These are phyloP conservation scores for Sapayoa aenigma DNA, from an alignment of 2,113 vertebrate genomes.

Conservation along the genomic window DNA sequence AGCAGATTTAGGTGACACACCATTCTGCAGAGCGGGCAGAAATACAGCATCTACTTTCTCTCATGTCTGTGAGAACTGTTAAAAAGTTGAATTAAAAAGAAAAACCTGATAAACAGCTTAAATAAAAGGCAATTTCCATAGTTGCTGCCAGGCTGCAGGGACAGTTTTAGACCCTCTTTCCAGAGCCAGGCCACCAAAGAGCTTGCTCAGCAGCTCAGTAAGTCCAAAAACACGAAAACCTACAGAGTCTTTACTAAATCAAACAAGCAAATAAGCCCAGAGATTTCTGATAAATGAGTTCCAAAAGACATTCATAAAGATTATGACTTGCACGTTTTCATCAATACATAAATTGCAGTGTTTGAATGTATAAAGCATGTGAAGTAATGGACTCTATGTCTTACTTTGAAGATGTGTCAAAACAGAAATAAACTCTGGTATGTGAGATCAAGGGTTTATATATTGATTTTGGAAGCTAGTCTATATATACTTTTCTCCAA, in stretches of 20 bases:
- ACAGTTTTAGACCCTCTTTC: not conserved
- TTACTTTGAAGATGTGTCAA: slow-evolving; percentile 24
- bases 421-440: slow-evolving; percentile 10
- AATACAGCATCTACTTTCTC: not conserved
- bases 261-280: not conserved
- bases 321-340: not conserved
- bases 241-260: not conserved
- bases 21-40: not conserved
- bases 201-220: not conserved
- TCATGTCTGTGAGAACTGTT: not conserved
- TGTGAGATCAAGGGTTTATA: not conserved
- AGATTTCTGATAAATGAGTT: not conserved
- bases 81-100: not conserved
- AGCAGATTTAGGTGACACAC: not conserved
- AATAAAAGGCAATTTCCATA: not conserved
- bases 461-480: slow-evolving; percentile 50
- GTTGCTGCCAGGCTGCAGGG: not conserved
- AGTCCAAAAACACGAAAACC: not conserved
- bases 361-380: slow-evolving; percentile 12
- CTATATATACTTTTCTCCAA: not conserved
- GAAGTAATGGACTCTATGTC: not conserved
- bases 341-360: not conserved
- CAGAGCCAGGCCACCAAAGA: not conserved
- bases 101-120: not conserved
- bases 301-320: slow-evolving; percentile 25